Percentiles rank a stretch among this genome's conserved stretches.
phyloP scores from a whole-genome alignment of 2,888 invertebrate species.

The Operophtera brumata region DNA sequence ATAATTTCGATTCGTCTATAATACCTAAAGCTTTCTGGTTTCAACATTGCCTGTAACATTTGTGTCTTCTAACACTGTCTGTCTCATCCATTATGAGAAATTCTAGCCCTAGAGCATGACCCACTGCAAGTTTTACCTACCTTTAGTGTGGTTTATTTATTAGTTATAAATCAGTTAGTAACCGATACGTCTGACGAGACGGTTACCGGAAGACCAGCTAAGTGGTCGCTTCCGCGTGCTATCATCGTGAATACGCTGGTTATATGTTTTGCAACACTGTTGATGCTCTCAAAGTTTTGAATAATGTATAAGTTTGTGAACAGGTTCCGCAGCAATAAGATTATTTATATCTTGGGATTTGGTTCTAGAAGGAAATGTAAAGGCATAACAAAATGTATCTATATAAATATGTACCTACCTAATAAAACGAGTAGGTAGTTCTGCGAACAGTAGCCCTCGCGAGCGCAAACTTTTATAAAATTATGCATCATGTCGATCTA shows the following conservation, averaged over 20 bases:
- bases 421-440: no score
- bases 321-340: slow-evolving; percentile 1
- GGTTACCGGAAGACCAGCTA: slow-evolving; percentile 44
- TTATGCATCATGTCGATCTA: no score
- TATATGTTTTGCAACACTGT: slow-evolving; percentile 26
- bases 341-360: not conserved
- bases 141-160: slow-evolving; percentile 5
- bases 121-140: not conserved
- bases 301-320: slow-evolving; percentile 8
- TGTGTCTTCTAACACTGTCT: not conserved
- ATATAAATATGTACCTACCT: no score
- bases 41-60: no score
- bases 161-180: slow-evolving; percentile 22
- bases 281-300: slow-evolving; percentile 1
- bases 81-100: not conserved
- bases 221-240: slow-evolving; percentile 43
- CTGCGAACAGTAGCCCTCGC: no score
- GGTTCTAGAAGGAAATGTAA: no score
- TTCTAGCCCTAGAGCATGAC: not conserved
- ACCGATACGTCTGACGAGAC: slow-evolving; percentile 39
- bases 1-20: no score
- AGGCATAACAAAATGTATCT: no score
- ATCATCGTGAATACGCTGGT: slow-evolving; percentile 27
- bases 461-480: no score
- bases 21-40: no score